Evolutionary conservation across 1,140 invertebrate species (phyloP).

Genomic region (Aphelinus certus): DNA sequence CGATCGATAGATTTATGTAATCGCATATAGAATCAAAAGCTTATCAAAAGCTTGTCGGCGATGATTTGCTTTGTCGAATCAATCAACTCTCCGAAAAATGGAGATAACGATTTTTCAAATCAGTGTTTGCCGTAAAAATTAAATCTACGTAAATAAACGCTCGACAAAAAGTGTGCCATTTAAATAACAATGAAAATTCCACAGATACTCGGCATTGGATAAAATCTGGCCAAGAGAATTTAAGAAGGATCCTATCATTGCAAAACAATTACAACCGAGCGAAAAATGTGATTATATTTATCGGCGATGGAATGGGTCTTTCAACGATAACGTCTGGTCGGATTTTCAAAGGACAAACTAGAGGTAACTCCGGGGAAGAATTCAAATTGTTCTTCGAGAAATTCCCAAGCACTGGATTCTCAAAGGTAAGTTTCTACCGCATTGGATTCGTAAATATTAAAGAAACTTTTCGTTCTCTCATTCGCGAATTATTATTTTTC

Average conservation of each 20-base stretch:
- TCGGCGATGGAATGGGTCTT: conserved; percentile 80
- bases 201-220: conserved; percentile 61
- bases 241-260: conserved; percentile 54
- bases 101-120: too few relatives aligned
- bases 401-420: conserved; percentile 69
- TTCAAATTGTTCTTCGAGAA: conserved; percentile 68
- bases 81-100: too few relatives aligned
- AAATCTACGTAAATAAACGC: background rate
- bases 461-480: background rate
- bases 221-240: conserved; percentile 57
- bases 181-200: background rate
- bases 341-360: conserved; percentile 69
- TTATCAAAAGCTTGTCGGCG: too few relatives aligned
- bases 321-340: conserved; percentile 74
- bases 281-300: conserved; percentile 77
- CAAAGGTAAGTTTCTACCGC: conserved; percentile 63
- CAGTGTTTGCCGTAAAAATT: too few relatives aligned
- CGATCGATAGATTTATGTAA: too few relatives aligned
- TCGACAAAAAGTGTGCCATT: too few relatives aligned
- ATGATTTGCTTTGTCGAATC: too few relatives aligned
- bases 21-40: too few relatives aligned
- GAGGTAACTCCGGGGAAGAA: conserved; percentile 68
- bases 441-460: background rate
- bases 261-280: conserved; percentile 66
- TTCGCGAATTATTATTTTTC: too few relatives aligned